Percentiles rank a stretch among this genome's conserved stretches.
phyloP scores from a whole-genome alignment of 2,113 vertebrate species.

The Scytalopus superciliaris region DNA sequence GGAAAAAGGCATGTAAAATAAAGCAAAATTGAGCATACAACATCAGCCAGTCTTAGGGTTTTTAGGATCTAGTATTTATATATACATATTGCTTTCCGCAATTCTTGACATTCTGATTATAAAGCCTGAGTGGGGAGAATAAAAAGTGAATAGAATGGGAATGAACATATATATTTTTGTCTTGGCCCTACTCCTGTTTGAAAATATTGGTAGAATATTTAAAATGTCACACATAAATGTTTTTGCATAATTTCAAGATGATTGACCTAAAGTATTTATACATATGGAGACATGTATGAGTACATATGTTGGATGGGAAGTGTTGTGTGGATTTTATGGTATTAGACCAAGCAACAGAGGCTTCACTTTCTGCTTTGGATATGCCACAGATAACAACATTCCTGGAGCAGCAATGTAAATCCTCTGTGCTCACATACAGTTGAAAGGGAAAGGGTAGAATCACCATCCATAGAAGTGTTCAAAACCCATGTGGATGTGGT shows the following conservation, averaged over 20 bases:
- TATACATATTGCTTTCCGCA: neutral
- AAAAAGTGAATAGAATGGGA: neutral
- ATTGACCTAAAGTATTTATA: neutral
- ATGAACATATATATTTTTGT: neutral
- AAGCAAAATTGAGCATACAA: neutral
- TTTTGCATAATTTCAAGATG: neutral
- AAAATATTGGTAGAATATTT: neutral
- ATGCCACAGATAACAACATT: fast-evolving
- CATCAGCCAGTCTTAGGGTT: fast-evolving
- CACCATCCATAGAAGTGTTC: neutral
- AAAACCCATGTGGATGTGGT: neutral
- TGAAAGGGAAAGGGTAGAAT: neutral
- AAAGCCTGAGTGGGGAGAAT: neutral
- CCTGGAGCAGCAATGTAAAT: neutral
- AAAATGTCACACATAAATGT: neutral
- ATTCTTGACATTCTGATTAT: neutral
- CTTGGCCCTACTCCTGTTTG: neutral
- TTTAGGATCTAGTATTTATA: neutral
- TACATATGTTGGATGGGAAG: neutral
- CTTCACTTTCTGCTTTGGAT: neutral
- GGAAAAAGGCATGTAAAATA: neutral
- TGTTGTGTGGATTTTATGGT: neutral
- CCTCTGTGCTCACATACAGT: neutral
- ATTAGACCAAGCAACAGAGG: neutral
- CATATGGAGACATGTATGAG: neutral